Evolutionary conservation across 2,113 vertebrate species (phyloP).

Genomic region (Tenrec ecaudatus): DNA sequence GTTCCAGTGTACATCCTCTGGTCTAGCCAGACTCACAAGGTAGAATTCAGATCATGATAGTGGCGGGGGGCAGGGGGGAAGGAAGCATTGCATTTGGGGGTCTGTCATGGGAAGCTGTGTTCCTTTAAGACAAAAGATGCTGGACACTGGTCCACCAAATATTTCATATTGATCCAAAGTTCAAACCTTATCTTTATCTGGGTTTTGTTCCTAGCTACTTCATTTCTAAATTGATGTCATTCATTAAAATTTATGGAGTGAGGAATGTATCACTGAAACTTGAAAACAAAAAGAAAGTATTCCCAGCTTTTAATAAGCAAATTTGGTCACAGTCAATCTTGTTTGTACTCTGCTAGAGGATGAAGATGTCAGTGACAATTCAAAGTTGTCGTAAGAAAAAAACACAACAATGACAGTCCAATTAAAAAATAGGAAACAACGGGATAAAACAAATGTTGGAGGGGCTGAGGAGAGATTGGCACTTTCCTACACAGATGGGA

Average conservation of each 20-base stretch:
- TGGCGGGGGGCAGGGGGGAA: no score
- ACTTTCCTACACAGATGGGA: no score
- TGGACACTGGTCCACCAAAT: background rate
- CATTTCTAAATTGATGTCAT: conserved; percentile 51
- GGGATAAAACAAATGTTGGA: no score
- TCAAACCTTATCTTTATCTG: background rate
- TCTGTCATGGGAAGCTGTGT: conserved; percentile 41
- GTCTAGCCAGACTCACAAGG: no score
- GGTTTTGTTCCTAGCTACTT: background rate
- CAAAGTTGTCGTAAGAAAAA: background rate
- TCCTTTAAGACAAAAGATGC: conserved; percentile 32
- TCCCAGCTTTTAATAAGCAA: conserved; percentile 40
- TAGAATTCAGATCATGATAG: no score
- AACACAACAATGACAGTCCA: no score
- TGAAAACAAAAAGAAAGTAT: conserved; percentile 28
- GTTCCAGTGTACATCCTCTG: no score
- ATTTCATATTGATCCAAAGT: conserved; percentile 61
- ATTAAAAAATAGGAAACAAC: no score
- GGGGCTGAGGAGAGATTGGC: no score
- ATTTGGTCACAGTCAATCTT: background rate
- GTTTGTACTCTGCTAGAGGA: background rate
- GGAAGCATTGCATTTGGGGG: no score
- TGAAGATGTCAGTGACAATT: background rate
- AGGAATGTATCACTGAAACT: conserved; percentile 21
- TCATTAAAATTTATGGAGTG: conserved; percentile 53